Evolutionary conservation across 2,113 vertebrate genomes (phyloP).

Genomic region (Prinia subflava): DNA sequence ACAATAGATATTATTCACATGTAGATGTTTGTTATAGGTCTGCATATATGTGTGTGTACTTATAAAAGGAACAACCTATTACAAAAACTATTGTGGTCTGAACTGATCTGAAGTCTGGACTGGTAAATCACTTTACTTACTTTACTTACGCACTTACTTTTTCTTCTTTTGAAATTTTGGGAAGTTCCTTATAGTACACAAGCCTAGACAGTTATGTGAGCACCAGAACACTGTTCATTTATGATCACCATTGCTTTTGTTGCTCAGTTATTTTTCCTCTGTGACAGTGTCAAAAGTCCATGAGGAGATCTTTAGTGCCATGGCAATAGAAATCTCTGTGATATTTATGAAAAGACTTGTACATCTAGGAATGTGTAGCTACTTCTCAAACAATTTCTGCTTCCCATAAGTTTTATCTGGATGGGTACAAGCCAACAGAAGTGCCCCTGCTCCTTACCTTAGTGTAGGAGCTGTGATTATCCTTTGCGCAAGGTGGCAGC

Average conservation of each 20-base stretch:
- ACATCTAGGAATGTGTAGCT: background rate
- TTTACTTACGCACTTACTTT: background rate
- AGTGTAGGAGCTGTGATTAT: background rate
- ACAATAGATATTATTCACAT: background rate
- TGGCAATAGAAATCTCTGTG: background rate
- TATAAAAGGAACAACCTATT: background rate
- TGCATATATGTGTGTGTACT: background rate
- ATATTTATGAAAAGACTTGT: background rate
- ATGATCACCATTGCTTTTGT: background rate
- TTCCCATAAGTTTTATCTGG: background rate
- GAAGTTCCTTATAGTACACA: background rate
- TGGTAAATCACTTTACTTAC: background rate
- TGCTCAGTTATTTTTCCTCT: background rate
- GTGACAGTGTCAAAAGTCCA: background rate
- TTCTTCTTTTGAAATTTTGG: background rate
- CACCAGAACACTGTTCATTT: background rate
- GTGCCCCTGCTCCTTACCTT: background rate
- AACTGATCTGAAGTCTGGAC: background rate
- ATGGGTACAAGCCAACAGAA: background rate
- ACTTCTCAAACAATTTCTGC: background rate
- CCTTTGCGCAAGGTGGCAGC: constrained; percentile 36
- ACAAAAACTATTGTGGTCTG: background rate
- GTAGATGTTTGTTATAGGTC: background rate
- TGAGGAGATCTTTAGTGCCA: background rate
- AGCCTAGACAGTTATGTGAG: background rate